phyloP scores from a whole-genome alignment of 2,113 vertebrate genomes.

The Phrynosoma platyrhinos region DNA sequence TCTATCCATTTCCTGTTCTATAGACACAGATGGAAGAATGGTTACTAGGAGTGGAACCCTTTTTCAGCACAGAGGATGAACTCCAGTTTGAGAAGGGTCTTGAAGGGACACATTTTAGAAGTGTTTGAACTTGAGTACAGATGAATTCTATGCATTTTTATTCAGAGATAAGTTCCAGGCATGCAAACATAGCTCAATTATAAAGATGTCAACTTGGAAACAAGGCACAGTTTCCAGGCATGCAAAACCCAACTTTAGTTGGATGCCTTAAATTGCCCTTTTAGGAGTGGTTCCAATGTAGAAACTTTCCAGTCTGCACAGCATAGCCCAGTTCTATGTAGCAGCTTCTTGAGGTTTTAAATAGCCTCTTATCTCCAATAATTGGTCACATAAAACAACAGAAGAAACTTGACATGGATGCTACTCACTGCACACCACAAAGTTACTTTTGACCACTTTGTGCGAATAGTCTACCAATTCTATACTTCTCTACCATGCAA shows the following conservation, averaged over 20 bases:
- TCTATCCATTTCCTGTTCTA: not conserved
- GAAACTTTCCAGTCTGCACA: not conserved
- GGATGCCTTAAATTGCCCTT: too few relatives aligned
- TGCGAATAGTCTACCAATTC: not conserved
- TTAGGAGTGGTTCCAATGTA: not conserved
- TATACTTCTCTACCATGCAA: not conserved
- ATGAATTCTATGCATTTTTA: not conserved
- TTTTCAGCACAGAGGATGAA: not conserved
- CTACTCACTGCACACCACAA: not conserved
- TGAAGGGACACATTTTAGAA: not conserved
- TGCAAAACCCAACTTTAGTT: not conserved
- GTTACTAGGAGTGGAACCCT: not conserved
- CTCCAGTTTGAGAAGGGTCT: not conserved
- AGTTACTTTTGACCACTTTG: not conserved
- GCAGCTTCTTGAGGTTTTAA: not conserved
- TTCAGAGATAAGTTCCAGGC: not conserved
- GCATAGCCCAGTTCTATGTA: not conserved
- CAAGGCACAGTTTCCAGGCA: not conserved
- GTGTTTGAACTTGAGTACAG: not conserved
- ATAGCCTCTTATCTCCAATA: not conserved
- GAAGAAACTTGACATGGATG: too few relatives aligned
- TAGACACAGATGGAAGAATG: not conserved
- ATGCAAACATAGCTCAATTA: not conserved
- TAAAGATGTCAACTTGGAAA: not conserved
- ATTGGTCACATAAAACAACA: not conserved